phyloP scores from a whole-genome alignment of 2,113 vertebrate species.

The Hippocampus zosterae region DNA sequence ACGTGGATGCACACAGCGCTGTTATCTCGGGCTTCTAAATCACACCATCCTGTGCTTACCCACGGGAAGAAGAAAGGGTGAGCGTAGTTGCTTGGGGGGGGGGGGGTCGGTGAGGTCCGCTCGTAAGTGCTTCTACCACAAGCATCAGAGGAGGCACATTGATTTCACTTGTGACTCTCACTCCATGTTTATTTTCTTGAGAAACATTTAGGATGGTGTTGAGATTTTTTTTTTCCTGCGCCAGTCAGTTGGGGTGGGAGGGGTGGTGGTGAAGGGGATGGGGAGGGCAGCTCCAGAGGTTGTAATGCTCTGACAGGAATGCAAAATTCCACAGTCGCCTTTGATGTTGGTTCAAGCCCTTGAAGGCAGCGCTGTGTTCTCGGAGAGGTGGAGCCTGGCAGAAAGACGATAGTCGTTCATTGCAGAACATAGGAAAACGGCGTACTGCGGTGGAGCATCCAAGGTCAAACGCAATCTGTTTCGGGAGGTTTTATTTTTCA shows the following conservation, averaged over 20 bases:
- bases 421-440: conserved; percentile 11
- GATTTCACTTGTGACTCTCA: conserved; percentile 38
- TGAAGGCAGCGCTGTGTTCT: conserved; percentile 59
- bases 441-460: background rate
- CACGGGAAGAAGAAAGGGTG: conserved; percentile 25
- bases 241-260: background rate
- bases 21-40: conserved; percentile 52
- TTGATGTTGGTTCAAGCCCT: conserved; percentile 65
- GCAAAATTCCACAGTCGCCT: conserved; percentile 55
- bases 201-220: conserved; percentile 53
- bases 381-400: conserved; percentile 52
- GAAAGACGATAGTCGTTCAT: conserved; percentile 58
- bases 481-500: background rate
- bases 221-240: conserved; percentile 13
- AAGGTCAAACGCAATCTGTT: background rate
- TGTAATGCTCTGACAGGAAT: conserved; percentile 64
- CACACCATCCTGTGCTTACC: conserved; percentile 35
- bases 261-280: background rate
- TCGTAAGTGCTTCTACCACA: conserved; percentile 22
- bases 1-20: conserved; percentile 53
- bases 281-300: conserved; percentile 49
- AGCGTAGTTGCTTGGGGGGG: background rate
- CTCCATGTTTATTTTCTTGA: conserved; percentile 25
- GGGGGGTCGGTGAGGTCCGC: background rate
- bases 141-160: conserved; percentile 19